Conservation (phyloP, 1,140 invertebrate species). For the Hycleus phaleratus region DNA sequence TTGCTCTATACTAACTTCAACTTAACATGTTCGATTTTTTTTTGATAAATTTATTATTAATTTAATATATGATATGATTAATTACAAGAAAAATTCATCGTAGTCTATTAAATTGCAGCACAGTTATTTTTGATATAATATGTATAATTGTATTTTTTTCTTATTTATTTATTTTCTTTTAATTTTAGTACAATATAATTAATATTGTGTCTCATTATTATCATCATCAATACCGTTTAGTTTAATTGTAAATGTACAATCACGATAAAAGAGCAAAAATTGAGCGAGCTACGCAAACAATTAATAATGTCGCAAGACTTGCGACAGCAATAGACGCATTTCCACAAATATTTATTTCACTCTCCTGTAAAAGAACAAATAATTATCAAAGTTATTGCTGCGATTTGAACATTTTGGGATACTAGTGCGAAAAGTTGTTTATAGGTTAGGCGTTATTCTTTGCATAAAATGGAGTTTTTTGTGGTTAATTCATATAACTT, state of each 20-base stretch:
- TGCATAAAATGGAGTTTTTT: no score
- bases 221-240: neutral
- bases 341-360: conserved; percentile 66
- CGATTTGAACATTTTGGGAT: no score
- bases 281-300: conserved; percentile 22
- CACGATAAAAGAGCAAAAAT: conserved; percentile 29
- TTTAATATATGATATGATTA: conserved; percentile 11
- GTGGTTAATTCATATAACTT: conserved; percentile 17
- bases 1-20: conserved; percentile 8
- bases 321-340: conserved; percentile 32
- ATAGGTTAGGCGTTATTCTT: no score
- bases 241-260: conserved; percentile 10
- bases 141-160: neutral
- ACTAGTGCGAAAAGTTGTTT: no score
- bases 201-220: neutral
- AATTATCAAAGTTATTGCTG: neutral
- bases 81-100: conserved; percentile 14
- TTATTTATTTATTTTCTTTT: neutral
- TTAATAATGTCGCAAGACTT: conserved; percentile 19
- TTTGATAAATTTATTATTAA: neutral
- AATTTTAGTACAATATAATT: neutral
- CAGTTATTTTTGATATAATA: no score
- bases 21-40: neutral
- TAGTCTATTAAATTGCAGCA: conserved; percentile 21
- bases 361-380: conserved; percentile 47